Evolutionary conservation across 2,113 vertebrate genomes (phyloP).

Genomic region (Camelus dromedarius): DNA sequence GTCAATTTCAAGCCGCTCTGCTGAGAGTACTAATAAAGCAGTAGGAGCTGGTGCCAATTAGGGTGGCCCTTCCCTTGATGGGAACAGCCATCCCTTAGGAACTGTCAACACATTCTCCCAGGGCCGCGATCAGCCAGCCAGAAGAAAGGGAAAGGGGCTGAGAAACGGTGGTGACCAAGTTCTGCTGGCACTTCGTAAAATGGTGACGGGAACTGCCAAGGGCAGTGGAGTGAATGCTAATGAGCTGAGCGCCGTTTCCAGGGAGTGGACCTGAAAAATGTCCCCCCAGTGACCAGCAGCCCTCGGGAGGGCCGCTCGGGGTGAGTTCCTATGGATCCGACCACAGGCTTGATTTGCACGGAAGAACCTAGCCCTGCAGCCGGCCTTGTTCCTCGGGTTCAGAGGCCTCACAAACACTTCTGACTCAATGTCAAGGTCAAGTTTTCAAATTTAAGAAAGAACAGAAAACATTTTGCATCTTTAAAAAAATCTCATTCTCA

Average conservation of each 20-base stretch:
- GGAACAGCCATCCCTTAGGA: slow-evolving; percentile 68
- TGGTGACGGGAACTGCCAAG: slow-evolving; percentile 13
- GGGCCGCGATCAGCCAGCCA: slow-evolving; percentile 32
- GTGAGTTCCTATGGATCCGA: not conserved
- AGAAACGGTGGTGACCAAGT: slow-evolving; percentile 72
- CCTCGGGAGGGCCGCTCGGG: not conserved
- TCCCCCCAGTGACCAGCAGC: not conserved
- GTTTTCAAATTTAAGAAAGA: not conserved
- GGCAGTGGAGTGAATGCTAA: slow-evolving; percentile 50
- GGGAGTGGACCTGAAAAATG: not conserved
- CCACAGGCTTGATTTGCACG: not conserved
- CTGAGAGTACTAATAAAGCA: slow-evolving; percentile 42
- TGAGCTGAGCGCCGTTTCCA: not conserved
- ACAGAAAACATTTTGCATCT: not conserved
- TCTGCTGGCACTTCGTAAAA: slow-evolving; percentile 60
- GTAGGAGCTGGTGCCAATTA: slow-evolving; percentile 48
- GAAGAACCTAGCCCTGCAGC: not conserved
- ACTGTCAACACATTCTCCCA: slow-evolving; percentile 60
- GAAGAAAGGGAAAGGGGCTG: slow-evolving; percentile 59
- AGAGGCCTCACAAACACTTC: not conserved
- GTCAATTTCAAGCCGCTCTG: slow-evolving; percentile 6
- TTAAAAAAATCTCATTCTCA: not conserved
- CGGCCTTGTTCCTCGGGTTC: not conserved
- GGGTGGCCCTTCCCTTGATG: slow-evolving; percentile 50
- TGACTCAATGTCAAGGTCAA: not conserved